Conservation (phyloP, 2,888 invertebrate genomes). For the Drosophila suboccidentalis region DNA sequence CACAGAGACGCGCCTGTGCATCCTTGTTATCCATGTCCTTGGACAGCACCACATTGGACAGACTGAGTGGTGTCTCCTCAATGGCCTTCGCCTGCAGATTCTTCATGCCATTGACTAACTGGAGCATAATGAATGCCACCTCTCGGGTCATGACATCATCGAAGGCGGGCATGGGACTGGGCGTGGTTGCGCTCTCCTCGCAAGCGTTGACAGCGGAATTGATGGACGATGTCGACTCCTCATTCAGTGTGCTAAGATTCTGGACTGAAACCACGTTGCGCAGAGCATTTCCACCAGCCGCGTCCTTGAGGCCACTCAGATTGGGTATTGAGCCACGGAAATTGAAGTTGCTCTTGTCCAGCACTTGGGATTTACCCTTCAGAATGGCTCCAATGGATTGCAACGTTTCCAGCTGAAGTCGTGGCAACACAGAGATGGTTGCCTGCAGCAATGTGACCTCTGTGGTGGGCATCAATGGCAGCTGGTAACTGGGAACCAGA, state of each 20-base stretch:
- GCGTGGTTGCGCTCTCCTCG: slow-evolving; percentile 45
- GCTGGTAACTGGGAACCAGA: slow-evolving; percentile 90
- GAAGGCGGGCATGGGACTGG: slow-evolving; percentile 82
- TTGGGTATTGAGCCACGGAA: slow-evolving; percentile 86
- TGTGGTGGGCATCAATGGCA: slow-evolving; percentile 87
- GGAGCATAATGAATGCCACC: slow-evolving; percentile 92
- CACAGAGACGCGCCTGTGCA: slow-evolving; percentile 89
- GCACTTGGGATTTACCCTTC: slow-evolving; percentile 87
- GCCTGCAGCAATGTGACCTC: slow-evolving; percentile 90
- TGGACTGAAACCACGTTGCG: slow-evolving; percentile 87
- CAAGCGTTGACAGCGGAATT: slow-evolving; percentile 29
- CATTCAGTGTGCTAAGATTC: slow-evolving; percentile 84
- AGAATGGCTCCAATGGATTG: slow-evolving; percentile 89
- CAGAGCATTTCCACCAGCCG: slow-evolving; percentile 66
- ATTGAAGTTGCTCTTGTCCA: slow-evolving; percentile 85
- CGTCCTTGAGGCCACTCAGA: slow-evolving; percentile 81
- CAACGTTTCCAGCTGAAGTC: slow-evolving; percentile 91
- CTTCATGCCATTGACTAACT: slow-evolving; percentile 93
- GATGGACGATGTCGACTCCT: slow-evolving; percentile 67
- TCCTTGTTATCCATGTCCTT: slow-evolving; percentile 89
- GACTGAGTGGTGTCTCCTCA: slow-evolving; percentile 90
- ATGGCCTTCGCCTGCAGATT: slow-evolving; percentile 93
- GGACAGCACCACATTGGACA: slow-evolving; percentile 91
- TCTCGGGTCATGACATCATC: slow-evolving; percentile 88
- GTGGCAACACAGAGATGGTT: slow-evolving; percentile 91